phyloP scores from a whole-genome alignment of 2,797 vertebrate genomes.

The Eulemur albifrons region DNA sequence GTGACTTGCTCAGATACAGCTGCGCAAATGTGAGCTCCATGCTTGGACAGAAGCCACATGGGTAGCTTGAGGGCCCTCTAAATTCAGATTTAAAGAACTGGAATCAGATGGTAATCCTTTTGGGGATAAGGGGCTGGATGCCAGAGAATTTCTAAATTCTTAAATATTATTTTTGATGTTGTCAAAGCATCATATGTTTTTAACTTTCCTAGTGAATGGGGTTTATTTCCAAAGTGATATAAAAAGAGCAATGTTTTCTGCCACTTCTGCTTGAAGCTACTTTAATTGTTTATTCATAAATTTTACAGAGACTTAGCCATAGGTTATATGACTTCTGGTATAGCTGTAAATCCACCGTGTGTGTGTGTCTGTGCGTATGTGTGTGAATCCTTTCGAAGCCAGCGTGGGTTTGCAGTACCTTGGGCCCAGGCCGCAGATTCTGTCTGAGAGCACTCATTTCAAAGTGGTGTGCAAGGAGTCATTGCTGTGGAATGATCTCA shows the following conservation, averaged over 20 bases:
- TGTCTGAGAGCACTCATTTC: slow-evolving; percentile 70
- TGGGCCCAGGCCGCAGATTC: slow-evolving; percentile 49
- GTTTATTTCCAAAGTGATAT: background rate
- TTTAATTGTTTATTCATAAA: slow-evolving; percentile 16
- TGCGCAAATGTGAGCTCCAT: background rate
- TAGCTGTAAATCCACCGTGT: slow-evolving; percentile 49
- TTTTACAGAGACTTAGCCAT: slow-evolving; percentile 4
- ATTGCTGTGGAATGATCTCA: slow-evolving; percentile 60
- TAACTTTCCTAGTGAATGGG: background rate
- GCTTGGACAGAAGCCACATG: background rate
- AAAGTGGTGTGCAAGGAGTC: slow-evolving; percentile 56
- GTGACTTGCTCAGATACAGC: slow-evolving; percentile 37
- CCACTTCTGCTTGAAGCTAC: background rate
- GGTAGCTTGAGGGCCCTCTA: background rate
- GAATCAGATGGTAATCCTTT: background rate
- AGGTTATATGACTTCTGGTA: slow-evolving; percentile 4
- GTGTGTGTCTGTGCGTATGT: slow-evolving; percentile 26
- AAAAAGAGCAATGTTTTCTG: slow-evolving; percentile 35
- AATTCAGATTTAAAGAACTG: background rate
- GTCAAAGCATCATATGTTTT: background rate
- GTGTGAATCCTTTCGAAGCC: slow-evolving; percentile 25
- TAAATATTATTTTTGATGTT: slow-evolving; percentile 40
- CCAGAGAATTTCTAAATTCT: slow-evolving; percentile 48
- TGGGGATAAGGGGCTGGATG: background rate
- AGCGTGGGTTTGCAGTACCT: slow-evolving; percentile 51